These are phyloP conservation scores for Theonella swinhoei DNA, from an alignment of 37 sponge, comb jelly and placozoan species.

Conservation along the genomic window DNA sequence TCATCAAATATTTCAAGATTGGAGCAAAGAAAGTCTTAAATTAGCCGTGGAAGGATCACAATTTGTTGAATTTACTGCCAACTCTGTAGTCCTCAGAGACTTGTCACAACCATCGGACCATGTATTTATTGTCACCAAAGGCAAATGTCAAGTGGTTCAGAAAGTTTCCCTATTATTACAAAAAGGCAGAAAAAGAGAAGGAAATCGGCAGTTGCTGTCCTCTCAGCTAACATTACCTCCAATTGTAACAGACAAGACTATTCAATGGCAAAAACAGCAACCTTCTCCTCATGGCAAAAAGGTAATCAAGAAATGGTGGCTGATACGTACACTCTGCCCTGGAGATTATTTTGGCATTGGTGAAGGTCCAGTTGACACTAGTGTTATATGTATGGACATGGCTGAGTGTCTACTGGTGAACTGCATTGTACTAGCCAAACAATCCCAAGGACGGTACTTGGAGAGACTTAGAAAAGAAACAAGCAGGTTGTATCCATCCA, in stretches of 20 bases:
- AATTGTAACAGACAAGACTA: background rate
- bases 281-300: background rate
- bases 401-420: constrained; percentile 53
- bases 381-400: constrained; percentile 48
- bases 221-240: constrained; percentile 10
- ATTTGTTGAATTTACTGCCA: constrained; percentile 44
- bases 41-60: constrained; percentile 53
- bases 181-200: no score
- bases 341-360: constrained; percentile 90
- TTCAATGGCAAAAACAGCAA: background rate
- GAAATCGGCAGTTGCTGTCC: background rate
- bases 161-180: constrained; percentile 30
- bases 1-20: constrained; percentile 42
- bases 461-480: constrained; percentile 27
- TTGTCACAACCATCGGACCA: constrained; percentile 30
- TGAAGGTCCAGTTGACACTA: constrained; percentile 45
- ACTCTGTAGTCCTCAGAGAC: constrained; percentile 67
- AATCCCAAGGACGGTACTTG: constrained; percentile 37
- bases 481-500: constrained; percentile 30
- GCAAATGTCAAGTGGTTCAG: constrained; percentile 65
- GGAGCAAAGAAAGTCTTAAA: constrained; percentile 19
- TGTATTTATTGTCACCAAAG: constrained; percentile 58
- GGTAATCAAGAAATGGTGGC: constrained; percentile 39
- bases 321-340: constrained; percentile 35
- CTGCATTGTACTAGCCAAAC: constrained; percentile 44